Base-by-base conservation (phyloP, 2,888 invertebrate species). In the Chrysomela aeneicollis region DNA sequence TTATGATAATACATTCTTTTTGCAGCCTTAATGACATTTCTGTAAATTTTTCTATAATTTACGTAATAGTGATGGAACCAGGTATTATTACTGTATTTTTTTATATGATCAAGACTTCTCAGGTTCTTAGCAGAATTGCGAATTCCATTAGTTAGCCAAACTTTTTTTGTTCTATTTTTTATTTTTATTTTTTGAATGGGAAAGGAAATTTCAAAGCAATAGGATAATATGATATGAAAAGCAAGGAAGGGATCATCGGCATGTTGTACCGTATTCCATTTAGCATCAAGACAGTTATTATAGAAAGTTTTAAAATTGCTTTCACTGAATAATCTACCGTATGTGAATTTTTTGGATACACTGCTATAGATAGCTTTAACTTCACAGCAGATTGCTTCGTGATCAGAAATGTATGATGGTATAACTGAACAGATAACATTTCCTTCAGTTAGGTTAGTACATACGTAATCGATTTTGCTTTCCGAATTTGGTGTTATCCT, bases 1-100 rank as follows among this genome's bases (percentile, higher is more conserved):
- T 42, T 58, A 47, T 58, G 21, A 58, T 51, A 61, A 61, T 61
- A 61, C 42, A 51, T 53, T 42, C 35, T 50, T 61, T 61, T 53
- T 32, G 52, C 51, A 52, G 22, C 37, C 42, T 42, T 46, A n/a
- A 58, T 58, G 42, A 22, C 8, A 52, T 52, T 52, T 52, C 52
- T 30, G 32, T 53, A 6, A 54, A 54, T 12, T 10, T 15, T 42
- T 15, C 15, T 42, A 15, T 42, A 15, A 15, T 42, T 42, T 1
- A 15, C 15, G 42, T 42, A 42, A 42, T 42, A 15, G n/a, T 42
- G 42, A 42, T 42, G 42, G 42, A n/a, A 42, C n/a, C n/a, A n/a
- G n/a, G 42, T n/a, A 42, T 42, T 42, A 42, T 42, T 15, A 42
- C 42, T 42, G 42, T 42, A 42, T 42, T 42, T 42, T 42, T 15